Conservation (phyloP, 2,888 invertebrate genomes). For the Pimpla rufipes region DNA sequence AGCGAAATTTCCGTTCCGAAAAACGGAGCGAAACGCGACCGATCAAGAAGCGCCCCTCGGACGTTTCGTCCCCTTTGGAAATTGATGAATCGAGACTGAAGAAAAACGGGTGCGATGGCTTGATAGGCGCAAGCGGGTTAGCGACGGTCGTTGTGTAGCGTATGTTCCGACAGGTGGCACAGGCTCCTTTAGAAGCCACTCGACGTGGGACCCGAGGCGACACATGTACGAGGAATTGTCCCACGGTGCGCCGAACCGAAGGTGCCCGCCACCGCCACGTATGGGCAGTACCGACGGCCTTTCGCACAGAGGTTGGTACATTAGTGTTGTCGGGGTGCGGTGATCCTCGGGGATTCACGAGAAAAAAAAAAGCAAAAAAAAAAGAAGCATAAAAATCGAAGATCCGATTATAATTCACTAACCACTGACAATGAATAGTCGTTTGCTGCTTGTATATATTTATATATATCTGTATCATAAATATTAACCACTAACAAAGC, state of each 20-base stretch:
- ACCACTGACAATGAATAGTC: constrained; percentile 44
- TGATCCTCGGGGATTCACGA: constrained; percentile 14
- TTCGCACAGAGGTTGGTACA: constrained; percentile 84
- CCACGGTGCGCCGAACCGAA: constrained; percentile 86
- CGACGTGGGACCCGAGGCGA: constrained; percentile 96
- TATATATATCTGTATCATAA: constrained; percentile 57
- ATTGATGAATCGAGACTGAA: constrained; percentile 40
- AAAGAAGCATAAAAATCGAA: neutral
- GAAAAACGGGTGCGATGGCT: constrained; percentile 69
- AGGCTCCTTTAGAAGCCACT: constrained; percentile 87
- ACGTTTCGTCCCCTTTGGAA: neutral
- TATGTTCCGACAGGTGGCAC: constrained; percentile 84
- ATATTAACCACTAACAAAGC: constrained; percentile 42
- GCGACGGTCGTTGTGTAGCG: constrained; percentile 82
- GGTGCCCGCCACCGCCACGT: constrained; percentile 86
- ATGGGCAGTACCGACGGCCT: constrained; percentile 87
- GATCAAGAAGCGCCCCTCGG: neutral
- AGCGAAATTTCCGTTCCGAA: neutral
- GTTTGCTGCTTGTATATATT: constrained; percentile 58
- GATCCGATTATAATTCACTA: constrained; percentile 2
- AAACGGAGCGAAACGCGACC: constrained; percentile 1
- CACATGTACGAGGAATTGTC: constrained; percentile 96
- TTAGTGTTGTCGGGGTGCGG: constrained; percentile 55
- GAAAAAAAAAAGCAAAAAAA: neutral
- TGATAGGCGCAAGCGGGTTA: constrained; percentile 82